Base-by-base conservation (phyloP, 92 coral and sea anemone genomes). In the Zoanthus solanderi region DNA sequence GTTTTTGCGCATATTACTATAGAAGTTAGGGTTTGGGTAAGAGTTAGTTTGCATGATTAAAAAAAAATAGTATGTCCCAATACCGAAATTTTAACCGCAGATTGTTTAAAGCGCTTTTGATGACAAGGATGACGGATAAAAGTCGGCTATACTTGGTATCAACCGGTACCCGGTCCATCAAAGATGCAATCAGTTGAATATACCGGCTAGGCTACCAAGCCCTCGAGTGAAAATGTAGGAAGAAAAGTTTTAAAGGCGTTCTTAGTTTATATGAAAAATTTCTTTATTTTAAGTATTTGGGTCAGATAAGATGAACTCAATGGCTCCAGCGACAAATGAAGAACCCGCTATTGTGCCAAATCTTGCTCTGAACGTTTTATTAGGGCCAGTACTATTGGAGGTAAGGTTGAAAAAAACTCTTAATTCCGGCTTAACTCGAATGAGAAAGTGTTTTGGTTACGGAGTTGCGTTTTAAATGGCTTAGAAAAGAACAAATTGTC, bases 321-420 rank as follows among this genome's bases (percentile, higher is more conserved):
- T 90, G 92, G 92, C 92, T 52, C 85, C 85, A 58, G 83, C 92
- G n/a, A 88, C 83, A 71, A 78, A 78, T 37, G 98, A 93, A 50
- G 99, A 97, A 83, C 94, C 97, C 50, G 90, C 97, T 37, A 92
- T 94, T 17, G 95, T 97, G 57, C 98, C 99, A 16, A 97, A 97
- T 81, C 88, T 97, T 87, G 99, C 99, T 32, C 87, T 97, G 52
- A 94, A 94, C 83, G 93, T 95, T 6, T 83, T 97, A 23, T 37
- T 97, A 7, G 94, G 94, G 31, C 99, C 99, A 18, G 98, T 94
- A 1, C 86, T 97, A 5, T 93, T 94, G 32, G 99, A 95, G 98
- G 98, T 95, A 95, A 82, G 74, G 14, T 48, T 28, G 54, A 37
- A 50, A 44, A 66, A 18, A 53, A 4, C 1, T 18, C 4, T 31